Evolutionary conservation across 2,797 vertebrate species (phyloP), one percentile per base, ranked within the genome.

Genomic region (Pangasius krempfi): DNA sequence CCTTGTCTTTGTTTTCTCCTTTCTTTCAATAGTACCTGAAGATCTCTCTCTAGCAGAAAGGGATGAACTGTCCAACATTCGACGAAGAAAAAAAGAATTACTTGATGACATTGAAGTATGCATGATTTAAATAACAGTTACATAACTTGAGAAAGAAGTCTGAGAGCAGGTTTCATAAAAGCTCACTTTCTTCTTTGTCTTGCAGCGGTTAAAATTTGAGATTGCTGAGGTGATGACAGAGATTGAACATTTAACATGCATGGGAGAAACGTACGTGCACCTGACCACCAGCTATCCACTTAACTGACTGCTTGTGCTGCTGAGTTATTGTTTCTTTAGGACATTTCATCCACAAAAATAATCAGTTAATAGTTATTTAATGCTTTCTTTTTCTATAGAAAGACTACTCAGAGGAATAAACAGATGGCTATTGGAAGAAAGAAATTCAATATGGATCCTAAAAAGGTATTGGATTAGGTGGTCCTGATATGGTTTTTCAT

Each of bases 371-470:
- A 44, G 13, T 47, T 84, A 54, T 22, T 22, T 84, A 50, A 25
- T 86, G 18, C 22, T 87, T 68, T 73, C 3, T 88, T 78, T 68
- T 44, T 10, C 8, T 6, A 75, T 88, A 99, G 98, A 94, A 99
- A 99, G 97, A 97, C 98, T 0, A 96, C 97, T n/a, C 98, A 99
- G 94, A 97, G 98, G 93, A 99, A 98, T 94, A 99, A 99, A 90
- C 98, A 99, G 92, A 97, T 99, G 79, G 98, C 98, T 40, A 98
- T 99, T 97, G 98, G 98, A 90, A 97, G 98, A 92, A 99, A 99
- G 95, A 99, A 99, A 92, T 99, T 99, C 95, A 99, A 99, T 94
- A 99, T 99, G 98, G 98, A 99, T 89, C 98, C 98, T 82, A 99
- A 99, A 93, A 99, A 99, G 97, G 98, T 99, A 83, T 87, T 82